Percentiles rank a stretch among this genome's conserved stretches.
Evolutionary conservation across 2,797 vertebrate species (phyloP).

Genomic region (Epinephelus malabaricus): DNA sequence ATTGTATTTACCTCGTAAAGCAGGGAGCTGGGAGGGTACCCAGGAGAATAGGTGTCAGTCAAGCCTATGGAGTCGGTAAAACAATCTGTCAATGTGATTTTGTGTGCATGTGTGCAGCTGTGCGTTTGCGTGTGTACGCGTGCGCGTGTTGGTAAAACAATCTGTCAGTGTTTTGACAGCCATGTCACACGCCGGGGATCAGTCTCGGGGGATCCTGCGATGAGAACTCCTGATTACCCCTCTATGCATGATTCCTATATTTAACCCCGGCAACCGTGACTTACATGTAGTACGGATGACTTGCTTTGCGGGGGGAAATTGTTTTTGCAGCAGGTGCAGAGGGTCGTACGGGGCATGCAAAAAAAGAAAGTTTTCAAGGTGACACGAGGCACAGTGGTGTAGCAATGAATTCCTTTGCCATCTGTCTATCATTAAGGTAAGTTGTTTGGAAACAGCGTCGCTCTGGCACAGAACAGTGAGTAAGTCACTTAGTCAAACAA

Average conservation of each 20-base stretch:
- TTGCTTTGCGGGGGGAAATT: constrained; percentile 55
- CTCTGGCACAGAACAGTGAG: constrained; percentile 31
- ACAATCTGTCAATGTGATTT: constrained; percentile 73
- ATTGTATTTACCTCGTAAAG: constrained; percentile 70
- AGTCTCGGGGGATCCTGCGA: constrained; percentile 78
- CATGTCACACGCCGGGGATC: constrained; percentile 77
- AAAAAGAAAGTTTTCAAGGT: constrained; percentile 77
- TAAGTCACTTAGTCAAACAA: constrained; percentile 41
- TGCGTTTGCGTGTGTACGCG: constrained; percentile 20
- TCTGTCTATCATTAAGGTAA: constrained; percentile 78
- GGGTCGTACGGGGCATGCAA: constrained; percentile 59
- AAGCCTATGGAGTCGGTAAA: constrained; percentile 74
- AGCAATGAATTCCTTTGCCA: constrained; percentile 62
- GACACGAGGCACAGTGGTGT: constrained; percentile 67
- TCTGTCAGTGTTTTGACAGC: constrained; percentile 84
- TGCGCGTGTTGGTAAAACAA: constrained; percentile 75
- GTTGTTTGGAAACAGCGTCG: constrained; percentile 48
- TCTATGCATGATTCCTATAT: constrained; percentile 75
- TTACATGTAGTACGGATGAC: constrained; percentile 55
- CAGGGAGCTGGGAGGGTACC: constrained; percentile 64
- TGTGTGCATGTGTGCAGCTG: constrained; percentile 29
- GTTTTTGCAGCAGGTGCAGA: constrained; percentile 74
- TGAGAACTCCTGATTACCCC: constrained; percentile 78
- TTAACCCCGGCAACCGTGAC: constrained; percentile 73
- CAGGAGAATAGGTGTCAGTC: constrained; percentile 81